Percentiles rank a stretch among this genome's conserved stretches.
Conservation (phyloP, 2,888 invertebrate genomes). For the Pinctada fucata region DNA sequence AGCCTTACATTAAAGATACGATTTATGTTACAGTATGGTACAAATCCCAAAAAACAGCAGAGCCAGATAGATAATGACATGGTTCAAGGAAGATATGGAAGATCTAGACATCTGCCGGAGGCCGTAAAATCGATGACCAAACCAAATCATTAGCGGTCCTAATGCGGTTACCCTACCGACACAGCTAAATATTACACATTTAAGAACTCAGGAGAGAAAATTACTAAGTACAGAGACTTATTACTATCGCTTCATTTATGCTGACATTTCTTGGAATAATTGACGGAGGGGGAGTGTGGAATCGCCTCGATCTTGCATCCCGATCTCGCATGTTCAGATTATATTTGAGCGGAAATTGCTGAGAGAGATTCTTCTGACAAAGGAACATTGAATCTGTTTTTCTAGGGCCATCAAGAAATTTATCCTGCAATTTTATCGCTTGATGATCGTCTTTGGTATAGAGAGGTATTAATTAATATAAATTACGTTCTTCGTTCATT, state of each 20-base stretch:
- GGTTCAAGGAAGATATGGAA: too few relatives aligned
- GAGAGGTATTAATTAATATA: too few relatives aligned
- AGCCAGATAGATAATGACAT: too few relatives aligned
- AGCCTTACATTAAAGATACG: too few relatives aligned
- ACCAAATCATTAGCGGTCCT: slow-evolving; percentile 20
- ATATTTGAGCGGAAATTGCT: neutral
- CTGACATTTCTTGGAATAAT: neutral
- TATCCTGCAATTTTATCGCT: neutral
- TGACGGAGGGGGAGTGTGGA: neutral
- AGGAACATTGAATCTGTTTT: neutral
- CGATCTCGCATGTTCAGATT: neutral
- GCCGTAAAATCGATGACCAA: slow-evolving; percentile 20
- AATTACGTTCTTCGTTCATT: too few relatives aligned
- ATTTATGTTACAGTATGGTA: too few relatives aligned
- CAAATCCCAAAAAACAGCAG: too few relatives aligned
- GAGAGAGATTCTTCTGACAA: neutral
- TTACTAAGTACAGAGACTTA: slow-evolving; percentile 13
- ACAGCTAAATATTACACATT: slow-evolving; percentile 16
- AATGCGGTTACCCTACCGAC: slow-evolving; percentile 21
- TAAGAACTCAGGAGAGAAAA: slow-evolving; percentile 18
- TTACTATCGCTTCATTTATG: slow-evolving; percentile 24
- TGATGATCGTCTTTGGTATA: too few relatives aligned
- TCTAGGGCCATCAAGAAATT: neutral
- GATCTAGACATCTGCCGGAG: neutral
- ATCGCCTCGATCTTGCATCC: too few relatives aligned